A percentile compares a stretch with the other conserved stretches of the same genome.
Conservation (phyloP, 2,888 invertebrate species). For the Meiosimyza platycephala region DNA sequence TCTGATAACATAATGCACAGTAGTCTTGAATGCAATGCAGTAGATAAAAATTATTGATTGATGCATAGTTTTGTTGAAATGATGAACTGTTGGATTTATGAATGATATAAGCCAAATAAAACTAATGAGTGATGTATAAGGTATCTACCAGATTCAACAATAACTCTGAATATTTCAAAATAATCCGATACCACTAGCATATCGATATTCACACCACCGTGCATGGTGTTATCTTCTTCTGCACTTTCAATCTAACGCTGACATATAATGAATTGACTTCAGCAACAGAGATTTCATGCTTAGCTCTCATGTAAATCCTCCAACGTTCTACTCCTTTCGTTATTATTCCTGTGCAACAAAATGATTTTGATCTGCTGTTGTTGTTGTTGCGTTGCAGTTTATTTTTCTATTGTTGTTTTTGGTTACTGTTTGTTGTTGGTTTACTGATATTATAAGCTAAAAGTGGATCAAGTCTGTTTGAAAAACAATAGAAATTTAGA, state of each 20-base stretch:
- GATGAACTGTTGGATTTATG: too few species aligned
- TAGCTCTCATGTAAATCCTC: not conserved
- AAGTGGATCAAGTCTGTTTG: slow-evolving; percentile 2
- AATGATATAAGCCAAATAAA: too few species aligned
- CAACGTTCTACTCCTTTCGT: too few species aligned
- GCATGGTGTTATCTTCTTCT: not conserved
- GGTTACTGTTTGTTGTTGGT: slow-evolving; percentile 13
- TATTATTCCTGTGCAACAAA: not conserved
- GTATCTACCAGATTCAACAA: too few species aligned
- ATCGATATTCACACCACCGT: not conserved
- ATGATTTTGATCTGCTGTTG: slow-evolving; percentile 27
- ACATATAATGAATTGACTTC: slow-evolving; percentile 6
- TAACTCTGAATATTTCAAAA: too few species aligned
- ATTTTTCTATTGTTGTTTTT: not conserved
- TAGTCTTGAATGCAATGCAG: too few species aligned
- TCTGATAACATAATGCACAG: too few species aligned
- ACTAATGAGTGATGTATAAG: too few species aligned
- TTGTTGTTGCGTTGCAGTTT: slow-evolving; percentile 28
- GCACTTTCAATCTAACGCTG: not conserved
- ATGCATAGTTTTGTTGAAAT: too few species aligned
- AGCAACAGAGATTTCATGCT: slow-evolving; percentile 1
- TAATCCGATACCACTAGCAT: too few species aligned
- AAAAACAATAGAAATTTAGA: not conserved
- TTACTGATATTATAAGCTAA: slow-evolving; percentile 9
- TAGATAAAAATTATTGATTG: too few species aligned